These are phyloP conservation scores for Eptatretus burgeri DNA, from an alignment of 2,113 vertebrate species.

Conservation along the genomic window DNA sequence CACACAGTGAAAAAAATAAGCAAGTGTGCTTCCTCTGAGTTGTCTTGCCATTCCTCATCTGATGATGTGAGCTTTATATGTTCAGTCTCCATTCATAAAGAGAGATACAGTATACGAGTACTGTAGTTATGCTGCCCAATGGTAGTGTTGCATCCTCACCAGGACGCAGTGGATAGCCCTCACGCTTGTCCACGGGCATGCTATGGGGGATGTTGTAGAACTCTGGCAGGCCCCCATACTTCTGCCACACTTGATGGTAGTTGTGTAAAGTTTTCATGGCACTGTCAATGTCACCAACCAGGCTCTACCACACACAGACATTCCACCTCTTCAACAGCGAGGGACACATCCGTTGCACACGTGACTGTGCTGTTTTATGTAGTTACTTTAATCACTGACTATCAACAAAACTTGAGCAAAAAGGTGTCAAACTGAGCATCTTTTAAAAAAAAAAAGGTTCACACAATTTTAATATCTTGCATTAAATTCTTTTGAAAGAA, in stretches of 20 bases:
- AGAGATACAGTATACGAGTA: neutral
- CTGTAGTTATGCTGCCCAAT: neutral
- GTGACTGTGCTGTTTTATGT: too few relatives aligned
- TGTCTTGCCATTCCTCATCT: neutral
- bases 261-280: constrained; percentile 76
- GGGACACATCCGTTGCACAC: too few relatives aligned
- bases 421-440: too few relatives aligned
- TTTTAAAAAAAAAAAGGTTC: too few relatives aligned
- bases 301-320: constrained; percentile 22
- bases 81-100: neutral
- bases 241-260: constrained; percentile 86
- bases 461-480: too few relatives aligned
- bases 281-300: constrained; percentile 52
- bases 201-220: constrained; percentile 97
- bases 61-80: neutral
- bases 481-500: too few relatives aligned
- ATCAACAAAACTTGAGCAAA: too few relatives aligned
- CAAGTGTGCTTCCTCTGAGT: neutral
- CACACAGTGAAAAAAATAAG: constrained; percentile 10
- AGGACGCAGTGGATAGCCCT: constrained; percentile 73
- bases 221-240: constrained; percentile 80
- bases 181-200: constrained; percentile 74
- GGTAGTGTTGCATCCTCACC: constrained; percentile 18
- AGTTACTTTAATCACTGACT: too few relatives aligned
- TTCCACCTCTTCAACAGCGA: too few relatives aligned